Evolutionary conservation across 2,113 vertebrate genomes (phyloP), one percentile per base, ranked within the genome.

Genomic region (Ursus arctos): DNA sequence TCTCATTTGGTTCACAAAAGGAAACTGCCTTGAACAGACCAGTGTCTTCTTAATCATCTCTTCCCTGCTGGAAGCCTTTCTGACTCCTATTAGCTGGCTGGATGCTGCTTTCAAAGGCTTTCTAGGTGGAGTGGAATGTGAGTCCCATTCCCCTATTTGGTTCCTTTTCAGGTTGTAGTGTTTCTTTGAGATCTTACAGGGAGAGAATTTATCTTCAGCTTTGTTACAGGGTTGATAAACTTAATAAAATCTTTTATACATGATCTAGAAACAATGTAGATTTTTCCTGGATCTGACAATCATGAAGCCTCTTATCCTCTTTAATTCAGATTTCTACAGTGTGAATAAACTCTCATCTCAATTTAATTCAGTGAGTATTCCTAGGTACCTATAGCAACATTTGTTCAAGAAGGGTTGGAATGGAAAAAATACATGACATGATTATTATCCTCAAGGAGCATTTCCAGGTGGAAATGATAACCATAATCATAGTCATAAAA

Each of bases 281-380:
- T 81, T 59, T 90, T 92, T 51, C 36, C 36, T 49, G 33, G 61
- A 36, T 90, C 72, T 77, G 43, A 84, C 51, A 84, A 84, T 76
- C 84, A 77, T 51, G 63, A 69, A 92, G 33, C 26, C 10, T 71
- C 72, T 74, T 86, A 81, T 47, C 21, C 40, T 67, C 51, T 71
- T 96, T 69, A 97, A 95, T 80, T 92, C 74, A 76, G 57, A 84
- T 95, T 80, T 93, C 72, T 91, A n/a, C 77, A 91, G 24, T 65
- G 40, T 80, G 86, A 93, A 88, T 49, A 77, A 93, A 88, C 21
- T 24, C 77, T 77, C 59, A 24, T 93, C 59, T 63, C 71, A 59
- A 51, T 47, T 57, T 69, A 89, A 86, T 40, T 91, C 71, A 85
- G 49, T 31, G 28, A 71, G 59, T 71, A 85, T 80, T 85, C 88